Evolutionary conservation across 2,797 vertebrate species (phyloP).

Genomic region (Leptoclinus maculatus): DNA sequence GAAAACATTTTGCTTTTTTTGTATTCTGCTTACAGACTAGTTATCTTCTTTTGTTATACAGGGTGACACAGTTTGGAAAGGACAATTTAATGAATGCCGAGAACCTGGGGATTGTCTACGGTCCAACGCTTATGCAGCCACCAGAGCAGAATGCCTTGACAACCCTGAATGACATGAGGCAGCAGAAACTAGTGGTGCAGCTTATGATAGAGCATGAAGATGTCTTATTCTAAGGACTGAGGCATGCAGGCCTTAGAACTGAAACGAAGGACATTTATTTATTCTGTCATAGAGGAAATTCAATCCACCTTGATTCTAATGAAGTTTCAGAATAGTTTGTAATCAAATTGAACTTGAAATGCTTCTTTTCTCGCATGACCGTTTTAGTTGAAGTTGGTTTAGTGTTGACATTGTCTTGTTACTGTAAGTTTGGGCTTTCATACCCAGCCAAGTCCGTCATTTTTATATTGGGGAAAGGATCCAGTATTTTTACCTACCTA

Average conservation of each 20-base stretch:
- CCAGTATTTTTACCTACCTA: constrained; percentile 48
- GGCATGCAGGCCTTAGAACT: constrained; percentile 13
- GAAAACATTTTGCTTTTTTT: not conserved
- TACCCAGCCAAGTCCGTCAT: constrained; percentile 51
- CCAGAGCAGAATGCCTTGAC: constrained; percentile 95
- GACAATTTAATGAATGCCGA: constrained; percentile 99
- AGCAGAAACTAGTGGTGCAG: constrained; percentile 97
- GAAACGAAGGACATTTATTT: constrained; percentile 76
- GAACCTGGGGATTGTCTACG: constrained; percentile 97
- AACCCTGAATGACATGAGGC: constrained; percentile 97
- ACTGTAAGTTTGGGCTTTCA: constrained; percentile 56
- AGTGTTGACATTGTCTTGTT: constrained; percentile 72
- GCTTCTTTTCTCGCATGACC: constrained; percentile 85
- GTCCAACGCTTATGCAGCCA: constrained; percentile 97
- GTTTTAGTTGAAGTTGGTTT: constrained; percentile 70
- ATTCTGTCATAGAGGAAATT: constrained; percentile 78
- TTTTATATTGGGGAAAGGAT: constrained; percentile 52
- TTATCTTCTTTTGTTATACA: constrained; percentile 66
- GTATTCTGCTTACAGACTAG: not conserved
- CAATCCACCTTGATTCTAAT: constrained; percentile 71
- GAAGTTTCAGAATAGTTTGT: constrained; percentile 62
- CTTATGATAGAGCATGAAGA: constrained; percentile 99
- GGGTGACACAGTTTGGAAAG: constrained; percentile 95
- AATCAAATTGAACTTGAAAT: constrained; percentile 78
- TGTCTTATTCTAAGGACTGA: constrained; percentile 90